Conservation (phyloP, 2,888 invertebrate species). For the Xanthorhoe designata region DNA sequence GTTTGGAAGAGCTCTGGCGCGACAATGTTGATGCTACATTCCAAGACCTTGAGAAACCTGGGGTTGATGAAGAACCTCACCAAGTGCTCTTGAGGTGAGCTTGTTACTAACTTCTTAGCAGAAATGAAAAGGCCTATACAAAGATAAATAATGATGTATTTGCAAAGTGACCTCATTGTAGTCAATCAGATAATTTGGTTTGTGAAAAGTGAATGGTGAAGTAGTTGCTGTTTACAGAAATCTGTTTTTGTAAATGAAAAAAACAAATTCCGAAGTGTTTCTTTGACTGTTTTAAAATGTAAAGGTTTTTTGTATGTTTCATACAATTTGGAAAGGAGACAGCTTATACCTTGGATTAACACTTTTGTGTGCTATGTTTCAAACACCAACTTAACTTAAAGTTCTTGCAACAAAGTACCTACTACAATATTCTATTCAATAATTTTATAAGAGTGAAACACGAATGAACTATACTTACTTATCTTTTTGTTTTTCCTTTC, state of each 20-base stretch:
- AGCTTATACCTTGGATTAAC: no score
- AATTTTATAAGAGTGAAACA: not conserved
- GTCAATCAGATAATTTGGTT: not conserved
- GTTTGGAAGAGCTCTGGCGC: constrained; percentile 99
- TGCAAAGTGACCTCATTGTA: no score
- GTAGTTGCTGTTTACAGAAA: no score
- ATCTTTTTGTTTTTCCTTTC: constrained; percentile 19
- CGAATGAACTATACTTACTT: not conserved
- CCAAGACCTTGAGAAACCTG: constrained; percentile 99
- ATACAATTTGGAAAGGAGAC: no score
- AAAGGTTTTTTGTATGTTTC: no score
- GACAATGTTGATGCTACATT: constrained; percentile 99
- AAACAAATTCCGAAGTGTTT: no score
- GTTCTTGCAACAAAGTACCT: no score
- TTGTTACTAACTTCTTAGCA: not conserved
- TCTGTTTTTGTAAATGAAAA: no score
- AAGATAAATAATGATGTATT: not conserved
- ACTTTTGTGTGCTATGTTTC: no score
- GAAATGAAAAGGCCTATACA: not conserved
- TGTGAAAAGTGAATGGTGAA: no score
- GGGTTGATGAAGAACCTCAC: constrained; percentile 98
- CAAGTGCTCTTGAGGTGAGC: constrained; percentile 88
- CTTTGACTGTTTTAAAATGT: no score
- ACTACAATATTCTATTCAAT: not conserved
- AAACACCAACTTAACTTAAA: no score